These are phyloP conservation scores for Acronicta alni DNA, from an alignment of 2,888 invertebrate species.

Conservation along the genomic window DNA sequence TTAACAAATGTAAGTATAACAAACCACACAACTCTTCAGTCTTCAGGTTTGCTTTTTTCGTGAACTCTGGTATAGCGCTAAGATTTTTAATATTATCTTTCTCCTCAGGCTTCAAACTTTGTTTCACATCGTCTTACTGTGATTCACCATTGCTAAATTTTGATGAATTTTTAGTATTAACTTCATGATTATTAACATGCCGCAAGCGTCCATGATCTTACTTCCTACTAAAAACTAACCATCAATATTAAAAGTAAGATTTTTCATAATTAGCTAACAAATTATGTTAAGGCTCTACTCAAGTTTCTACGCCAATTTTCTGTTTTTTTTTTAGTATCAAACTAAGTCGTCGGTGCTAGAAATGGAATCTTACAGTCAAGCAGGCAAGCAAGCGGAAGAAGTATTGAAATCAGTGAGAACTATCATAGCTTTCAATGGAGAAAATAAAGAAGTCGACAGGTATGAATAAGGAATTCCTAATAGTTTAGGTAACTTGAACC, in stretches of 20 bases:
- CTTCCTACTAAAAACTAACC: no score
- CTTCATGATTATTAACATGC: no score
- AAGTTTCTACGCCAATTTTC: background rate
- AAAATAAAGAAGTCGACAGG: slow-evolving; percentile 92
- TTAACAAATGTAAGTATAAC: slow-evolving; percentile 91
- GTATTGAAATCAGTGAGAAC: slow-evolving; percentile 93
- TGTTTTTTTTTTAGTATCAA: slow-evolving; percentile 82
- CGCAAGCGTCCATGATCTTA: no score
- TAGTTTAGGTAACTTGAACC: background rate
- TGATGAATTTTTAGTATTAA: no score
- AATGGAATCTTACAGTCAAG: slow-evolving; percentile 93
- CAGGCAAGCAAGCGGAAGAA: slow-evolving; percentile 94
- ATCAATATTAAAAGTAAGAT: no score
- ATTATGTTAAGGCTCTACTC: no score
- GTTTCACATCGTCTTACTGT: no score
- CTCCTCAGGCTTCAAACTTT: no score
- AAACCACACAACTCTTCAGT: background rate
- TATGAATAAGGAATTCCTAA: slow-evolving; percentile 79
- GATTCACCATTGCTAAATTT: no score
- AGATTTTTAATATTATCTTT: no score
- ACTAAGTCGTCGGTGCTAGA: slow-evolving; percentile 91
- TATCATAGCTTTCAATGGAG: slow-evolving; percentile 93
- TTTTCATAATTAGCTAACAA: no score
- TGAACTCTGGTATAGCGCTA: background rate
- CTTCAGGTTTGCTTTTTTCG: no score